Conservation (phyloP, 2,113 vertebrate genomes). For the Myotis brandtii region DNA sequence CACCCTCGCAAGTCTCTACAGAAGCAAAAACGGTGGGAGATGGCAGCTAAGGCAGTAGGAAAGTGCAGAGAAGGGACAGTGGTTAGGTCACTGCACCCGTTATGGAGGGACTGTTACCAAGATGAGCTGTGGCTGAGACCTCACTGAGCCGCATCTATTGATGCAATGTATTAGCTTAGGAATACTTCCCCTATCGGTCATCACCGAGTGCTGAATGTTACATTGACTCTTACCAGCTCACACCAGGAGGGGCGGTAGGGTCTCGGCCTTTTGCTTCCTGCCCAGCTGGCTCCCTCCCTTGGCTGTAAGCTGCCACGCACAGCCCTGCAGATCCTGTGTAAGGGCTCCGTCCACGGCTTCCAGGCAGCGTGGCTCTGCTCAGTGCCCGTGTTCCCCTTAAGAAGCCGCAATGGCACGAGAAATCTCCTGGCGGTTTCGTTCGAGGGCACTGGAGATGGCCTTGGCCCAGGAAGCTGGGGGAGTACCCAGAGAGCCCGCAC, state of each 20-base stretch:
- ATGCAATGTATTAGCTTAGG: rapidly evolving
- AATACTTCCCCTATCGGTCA: rapidly evolving
- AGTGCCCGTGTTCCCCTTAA: not conserved
- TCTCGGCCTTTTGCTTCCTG: not conserved
- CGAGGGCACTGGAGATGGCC: not conserved
- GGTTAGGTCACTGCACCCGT: not conserved
- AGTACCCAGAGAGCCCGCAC: not conserved
- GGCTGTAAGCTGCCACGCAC: not conserved
- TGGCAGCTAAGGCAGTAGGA: conserved; percentile 57
- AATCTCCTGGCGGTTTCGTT: not conserved
- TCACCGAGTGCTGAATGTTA: not conserved
- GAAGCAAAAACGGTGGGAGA: not conserved
- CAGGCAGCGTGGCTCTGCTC: not conserved
- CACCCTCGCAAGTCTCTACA: not conserved
- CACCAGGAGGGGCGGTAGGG: not conserved
- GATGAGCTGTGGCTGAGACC: not conserved
- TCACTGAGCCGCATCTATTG: rapidly evolving
- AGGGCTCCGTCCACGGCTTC: not conserved
- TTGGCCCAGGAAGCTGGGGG: not conserved
- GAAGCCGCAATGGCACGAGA: not conserved
- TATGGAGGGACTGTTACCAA: rapidly evolving
- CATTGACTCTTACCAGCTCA: not conserved
- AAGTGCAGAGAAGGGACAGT: not conserved
- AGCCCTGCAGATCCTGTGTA: rapidly evolving
- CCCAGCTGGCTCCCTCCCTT: not conserved